Percentiles rank a stretch among this genome's conserved stretches.
These are phyloP conservation scores for Squalus acanthias DNA, from an alignment of 2,797 vertebrate species.

Conservation along the genomic window DNA sequence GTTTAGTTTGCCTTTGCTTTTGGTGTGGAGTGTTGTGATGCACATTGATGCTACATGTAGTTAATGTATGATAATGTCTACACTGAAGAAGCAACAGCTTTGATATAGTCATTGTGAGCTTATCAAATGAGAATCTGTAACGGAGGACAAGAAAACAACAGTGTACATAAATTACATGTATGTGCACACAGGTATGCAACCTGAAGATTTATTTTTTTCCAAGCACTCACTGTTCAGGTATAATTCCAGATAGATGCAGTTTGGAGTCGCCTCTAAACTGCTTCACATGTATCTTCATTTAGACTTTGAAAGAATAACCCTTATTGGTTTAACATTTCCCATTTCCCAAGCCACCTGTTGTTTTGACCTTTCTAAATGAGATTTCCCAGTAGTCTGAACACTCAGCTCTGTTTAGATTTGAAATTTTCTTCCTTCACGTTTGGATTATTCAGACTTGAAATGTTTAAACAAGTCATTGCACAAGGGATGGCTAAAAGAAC, in stretches of 20 bases:
- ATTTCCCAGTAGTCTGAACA: background rate
- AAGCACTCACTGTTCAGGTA: background rate
- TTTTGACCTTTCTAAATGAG: background rate
- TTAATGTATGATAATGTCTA: background rate
- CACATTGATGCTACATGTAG: too few relatives aligned
- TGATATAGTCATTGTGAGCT: background rate
- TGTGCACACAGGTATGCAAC: background rate
- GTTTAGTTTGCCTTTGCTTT: background rate
- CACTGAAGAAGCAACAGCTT: background rate
- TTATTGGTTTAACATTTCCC: background rate
- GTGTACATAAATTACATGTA: background rate
- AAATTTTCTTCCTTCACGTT: background rate
- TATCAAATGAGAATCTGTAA: background rate
- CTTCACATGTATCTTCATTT: background rate
- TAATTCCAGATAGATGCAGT: background rate
- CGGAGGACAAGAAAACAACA: background rate
- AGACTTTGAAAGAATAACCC: background rate
- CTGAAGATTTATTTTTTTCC: background rate
- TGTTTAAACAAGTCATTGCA: background rate
- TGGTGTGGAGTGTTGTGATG: background rate
- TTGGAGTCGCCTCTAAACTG: background rate
- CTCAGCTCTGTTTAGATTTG: background rate
- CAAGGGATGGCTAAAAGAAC: background rate
- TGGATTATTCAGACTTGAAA: background rate
- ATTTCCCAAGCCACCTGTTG: background rate